Evolutionary conservation across 2,113 vertebrate species (phyloP).

Genomic region (Grammomys dolichurus): DNA sequence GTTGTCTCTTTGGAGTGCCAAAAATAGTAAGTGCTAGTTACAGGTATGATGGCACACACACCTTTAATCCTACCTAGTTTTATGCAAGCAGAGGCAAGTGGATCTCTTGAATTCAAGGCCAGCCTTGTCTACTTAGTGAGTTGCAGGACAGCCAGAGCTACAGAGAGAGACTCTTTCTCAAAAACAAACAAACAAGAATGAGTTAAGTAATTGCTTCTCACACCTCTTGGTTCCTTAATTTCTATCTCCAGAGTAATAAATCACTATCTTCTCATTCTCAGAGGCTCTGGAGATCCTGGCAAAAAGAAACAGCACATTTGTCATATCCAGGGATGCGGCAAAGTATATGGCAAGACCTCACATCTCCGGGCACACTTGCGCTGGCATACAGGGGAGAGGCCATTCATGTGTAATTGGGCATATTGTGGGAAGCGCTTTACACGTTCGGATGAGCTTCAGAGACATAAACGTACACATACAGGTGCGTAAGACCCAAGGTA

Average conservation of each 20-base stretch:
- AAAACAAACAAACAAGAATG: neutral
- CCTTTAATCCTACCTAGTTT: neutral
- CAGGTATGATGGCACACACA: neutral
- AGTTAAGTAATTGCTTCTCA: neutral
- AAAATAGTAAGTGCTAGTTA: neutral
- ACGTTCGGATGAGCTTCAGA: slow-evolving; percentile 96
- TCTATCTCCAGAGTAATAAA: slow-evolving; percentile 44
- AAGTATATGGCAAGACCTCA: slow-evolving; percentile 97
- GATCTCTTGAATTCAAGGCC: neutral
- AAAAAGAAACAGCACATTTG: slow-evolving; percentile 99
- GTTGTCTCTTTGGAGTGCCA: neutral
- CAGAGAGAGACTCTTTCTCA: neutral
- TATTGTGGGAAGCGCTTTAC: slow-evolving; percentile 98
- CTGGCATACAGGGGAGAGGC: slow-evolving; percentile 98
- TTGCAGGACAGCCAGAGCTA: neutral
- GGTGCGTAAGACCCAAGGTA: slow-evolving; percentile 82
- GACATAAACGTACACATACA: slow-evolving; percentile 98
- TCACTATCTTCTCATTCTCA: slow-evolving; percentile 70
- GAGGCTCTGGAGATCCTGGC: slow-evolving; percentile 91
- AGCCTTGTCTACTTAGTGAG: neutral
- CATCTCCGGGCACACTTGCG: slow-evolving; percentile 96
- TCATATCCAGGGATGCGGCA: slow-evolving; percentile 95
- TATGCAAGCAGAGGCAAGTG: neutral
- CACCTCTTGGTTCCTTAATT: slow-evolving; percentile 23
- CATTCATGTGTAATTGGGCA: slow-evolving; percentile 95